Percentiles rank a stretch among this genome's conserved stretches.
Evolutionary conservation across 2,113 vertebrate genomes (phyloP).

Genomic region (Entomyzon cyanotis): DNA sequence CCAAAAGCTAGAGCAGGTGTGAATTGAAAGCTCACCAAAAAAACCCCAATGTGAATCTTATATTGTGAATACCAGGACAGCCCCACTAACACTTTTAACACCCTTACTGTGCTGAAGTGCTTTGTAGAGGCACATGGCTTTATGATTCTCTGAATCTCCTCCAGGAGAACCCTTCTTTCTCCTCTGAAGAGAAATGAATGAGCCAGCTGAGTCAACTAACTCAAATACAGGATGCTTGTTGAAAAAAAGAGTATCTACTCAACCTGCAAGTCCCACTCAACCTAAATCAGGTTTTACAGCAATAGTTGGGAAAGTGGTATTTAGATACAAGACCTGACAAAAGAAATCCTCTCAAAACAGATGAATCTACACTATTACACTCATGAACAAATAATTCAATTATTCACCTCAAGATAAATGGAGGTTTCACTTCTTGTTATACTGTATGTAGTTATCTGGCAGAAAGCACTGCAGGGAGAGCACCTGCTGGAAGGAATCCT

Average conservation of each 20-base stretch:
- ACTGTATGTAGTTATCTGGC: not conserved
- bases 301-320: not conserved
- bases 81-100: not conserved
- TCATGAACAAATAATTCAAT: not conserved
- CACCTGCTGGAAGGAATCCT: not conserved
- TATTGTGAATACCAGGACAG: not conserved
- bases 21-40: not conserved
- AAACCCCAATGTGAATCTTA: not conserved
- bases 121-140: not conserved
- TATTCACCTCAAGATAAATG: not conserved
- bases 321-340: not conserved
- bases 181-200: not conserved
- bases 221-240: not conserved
- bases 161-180: not conserved
- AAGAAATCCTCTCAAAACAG: not conserved
- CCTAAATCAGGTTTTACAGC: not conserved
- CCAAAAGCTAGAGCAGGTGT: not conserved
- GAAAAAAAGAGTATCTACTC: not conserved
- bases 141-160: not conserved
- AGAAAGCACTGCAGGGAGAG: not conserved
- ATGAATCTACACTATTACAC: not conserved
- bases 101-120: not conserved
- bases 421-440: not conserved
- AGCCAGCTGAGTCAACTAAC: not conserved
- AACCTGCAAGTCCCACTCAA: not conserved